These are phyloP conservation scores for Chamaedrilus cognettii DNA, from an alignment of 2,888 invertebrate species.

Conservation along the genomic window DNA sequence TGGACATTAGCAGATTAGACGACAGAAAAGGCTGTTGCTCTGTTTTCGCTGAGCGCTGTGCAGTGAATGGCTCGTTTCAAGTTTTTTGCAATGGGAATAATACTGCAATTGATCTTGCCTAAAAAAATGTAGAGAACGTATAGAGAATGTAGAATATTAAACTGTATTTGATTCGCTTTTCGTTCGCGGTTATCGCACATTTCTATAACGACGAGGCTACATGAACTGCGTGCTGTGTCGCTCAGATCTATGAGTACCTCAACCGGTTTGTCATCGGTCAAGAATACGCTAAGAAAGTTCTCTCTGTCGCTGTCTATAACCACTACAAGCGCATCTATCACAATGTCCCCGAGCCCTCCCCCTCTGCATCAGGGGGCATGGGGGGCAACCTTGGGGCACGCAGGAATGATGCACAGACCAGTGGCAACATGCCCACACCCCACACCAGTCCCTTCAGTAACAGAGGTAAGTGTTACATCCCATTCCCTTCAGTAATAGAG, in stretches of 20 bases:
- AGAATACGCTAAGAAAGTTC: constrained; percentile 94
- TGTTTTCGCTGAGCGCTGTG: no score
- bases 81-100: no score
- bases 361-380: background rate
- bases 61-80: no score
- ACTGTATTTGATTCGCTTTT: no score
- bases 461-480: constrained; percentile 27
- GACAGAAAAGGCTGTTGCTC: no score
- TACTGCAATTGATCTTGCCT: no score
- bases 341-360: constrained; percentile 66
- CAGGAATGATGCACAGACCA: constrained; percentile 7
- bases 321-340: constrained; percentile 98
- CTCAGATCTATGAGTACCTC: constrained; percentile 88
- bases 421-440: constrained; percentile 22
- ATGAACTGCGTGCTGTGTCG: constrained; percentile 11
- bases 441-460: constrained; percentile 33
- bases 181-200: no score
- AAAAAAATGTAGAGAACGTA: background rate
- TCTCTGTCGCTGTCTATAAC: constrained; percentile 98
- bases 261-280: constrained; percentile 98
- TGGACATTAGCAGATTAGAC: no score
- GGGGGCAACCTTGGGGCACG: background rate
- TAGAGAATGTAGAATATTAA: no score
- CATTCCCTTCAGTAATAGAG: no score
- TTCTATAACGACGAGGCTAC: no score